Percentiles rank a stretch among this genome's conserved stretches.
phyloP scores from a whole-genome alignment of 2,797 vertebrate species.

The Ctenopoma kingsleyae region DNA sequence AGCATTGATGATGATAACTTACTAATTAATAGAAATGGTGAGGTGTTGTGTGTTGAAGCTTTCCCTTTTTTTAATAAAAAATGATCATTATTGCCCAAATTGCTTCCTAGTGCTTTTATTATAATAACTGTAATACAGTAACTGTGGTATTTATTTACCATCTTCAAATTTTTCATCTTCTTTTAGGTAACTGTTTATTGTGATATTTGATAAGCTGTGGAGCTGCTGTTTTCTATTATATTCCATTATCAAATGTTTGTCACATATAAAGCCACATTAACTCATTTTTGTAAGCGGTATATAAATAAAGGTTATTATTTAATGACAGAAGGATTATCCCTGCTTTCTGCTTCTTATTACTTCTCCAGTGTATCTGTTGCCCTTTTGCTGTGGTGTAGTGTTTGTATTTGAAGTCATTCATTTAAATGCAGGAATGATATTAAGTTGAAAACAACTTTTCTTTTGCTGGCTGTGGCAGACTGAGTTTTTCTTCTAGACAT shows the following conservation, averaged over 20 bases:
- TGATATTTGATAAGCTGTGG: not conserved
- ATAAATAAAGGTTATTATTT: constrained; percentile 10
- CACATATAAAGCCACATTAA: not conserved
- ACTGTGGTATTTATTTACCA: not conserved
- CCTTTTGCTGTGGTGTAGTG: constrained; percentile 2
- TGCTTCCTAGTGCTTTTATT: not conserved
- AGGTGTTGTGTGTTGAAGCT: not conserved
- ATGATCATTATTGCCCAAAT: constrained; percentile 9
- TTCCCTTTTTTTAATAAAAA: constrained; percentile 7
- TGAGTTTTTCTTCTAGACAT: constrained; percentile 26
- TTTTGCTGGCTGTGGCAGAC: constrained; percentile 7
- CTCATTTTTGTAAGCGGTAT: not conserved
- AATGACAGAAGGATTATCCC: not conserved
- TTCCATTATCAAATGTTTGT: not conserved
- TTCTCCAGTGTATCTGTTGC: not conserved
- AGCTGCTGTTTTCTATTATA: not conserved
- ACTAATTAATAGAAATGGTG: constrained; percentile 7
- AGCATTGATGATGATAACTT: constrained; percentile 13
- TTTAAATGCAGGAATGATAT: constrained; percentile 40
- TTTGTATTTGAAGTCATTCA: constrained; percentile 32
- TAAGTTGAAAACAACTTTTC: not conserved
- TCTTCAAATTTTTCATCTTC: not conserved
- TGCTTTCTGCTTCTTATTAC: constrained; percentile 17
- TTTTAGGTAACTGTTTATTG: not conserved
- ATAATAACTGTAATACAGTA: not conserved